A percentile compares a stretch with the other conserved stretches of the same genome.
phyloP scores from a whole-genome alignment of 2,113 vertebrate species.

The Theropithecus gelada region DNA sequence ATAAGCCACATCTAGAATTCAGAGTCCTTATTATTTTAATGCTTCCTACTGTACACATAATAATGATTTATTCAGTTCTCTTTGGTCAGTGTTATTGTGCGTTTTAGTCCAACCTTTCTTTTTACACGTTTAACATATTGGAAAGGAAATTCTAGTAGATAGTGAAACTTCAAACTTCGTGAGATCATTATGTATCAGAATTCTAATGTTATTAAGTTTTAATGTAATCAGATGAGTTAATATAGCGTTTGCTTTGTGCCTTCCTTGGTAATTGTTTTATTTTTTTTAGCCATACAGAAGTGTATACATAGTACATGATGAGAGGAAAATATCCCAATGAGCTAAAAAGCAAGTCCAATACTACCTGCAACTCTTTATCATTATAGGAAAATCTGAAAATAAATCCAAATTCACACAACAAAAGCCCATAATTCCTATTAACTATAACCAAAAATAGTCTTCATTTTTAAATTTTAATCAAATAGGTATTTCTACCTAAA shows the following conservation, averaged over 20 bases:
- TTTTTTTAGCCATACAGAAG: background rate
- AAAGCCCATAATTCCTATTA: background rate
- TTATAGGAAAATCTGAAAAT: background rate
- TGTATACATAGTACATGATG: background rate
- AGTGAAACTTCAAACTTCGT: background rate
- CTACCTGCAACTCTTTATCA: background rate
- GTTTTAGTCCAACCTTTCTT: background rate
- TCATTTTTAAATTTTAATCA: background rate
- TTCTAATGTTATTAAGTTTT: background rate
- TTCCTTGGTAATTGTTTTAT: background rate
- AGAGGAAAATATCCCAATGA: background rate
- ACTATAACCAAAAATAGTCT: background rate
- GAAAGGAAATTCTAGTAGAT: background rate
- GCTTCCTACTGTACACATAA: background rate
- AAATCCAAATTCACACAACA: background rate
- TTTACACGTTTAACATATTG: background rate
- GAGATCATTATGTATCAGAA: background rate
- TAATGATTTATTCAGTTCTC: background rate
- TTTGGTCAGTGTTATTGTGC: background rate
- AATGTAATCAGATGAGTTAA: background rate
- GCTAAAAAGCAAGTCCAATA: background rate
- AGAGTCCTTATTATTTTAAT: background rate
- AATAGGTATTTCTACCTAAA: background rate
- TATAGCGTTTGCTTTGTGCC: background rate
- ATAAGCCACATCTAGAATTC: background rate